These are phyloP conservation scores for Thumatha senex DNA, from an alignment of 2,888 invertebrate species.

Conservation along the genomic window DNA sequence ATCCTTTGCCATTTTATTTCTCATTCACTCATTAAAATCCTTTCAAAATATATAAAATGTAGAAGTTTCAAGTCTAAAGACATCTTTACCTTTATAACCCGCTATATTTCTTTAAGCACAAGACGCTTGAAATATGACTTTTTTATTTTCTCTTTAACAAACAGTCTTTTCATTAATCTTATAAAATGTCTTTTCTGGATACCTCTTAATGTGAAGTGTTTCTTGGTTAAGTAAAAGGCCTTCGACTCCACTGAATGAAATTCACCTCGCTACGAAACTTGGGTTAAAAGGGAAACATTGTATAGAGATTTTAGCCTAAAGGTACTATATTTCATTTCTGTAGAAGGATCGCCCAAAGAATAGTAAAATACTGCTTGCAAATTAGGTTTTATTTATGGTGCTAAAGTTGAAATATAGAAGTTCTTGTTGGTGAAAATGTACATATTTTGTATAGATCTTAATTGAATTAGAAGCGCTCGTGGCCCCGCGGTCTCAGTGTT, in stretches of 20 bases:
- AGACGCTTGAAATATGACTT: slow-evolving; percentile 31
- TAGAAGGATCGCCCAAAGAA: slow-evolving; percentile 9
- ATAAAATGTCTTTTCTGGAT: slow-evolving; percentile 20
- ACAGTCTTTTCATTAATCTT: slow-evolving; percentile 27
- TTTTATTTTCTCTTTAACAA: slow-evolving; percentile 21
- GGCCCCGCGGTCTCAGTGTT: no score
- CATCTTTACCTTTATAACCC: not conserved
- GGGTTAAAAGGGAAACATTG: slow-evolving; percentile 15
- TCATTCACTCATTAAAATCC: not conserved
- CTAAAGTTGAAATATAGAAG: not conserved
- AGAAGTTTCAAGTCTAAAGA: not conserved
- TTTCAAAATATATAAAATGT: not conserved
- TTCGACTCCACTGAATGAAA: slow-evolving; percentile 24
- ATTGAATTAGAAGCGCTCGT: no score
- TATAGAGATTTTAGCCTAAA: slow-evolving; percentile 8
- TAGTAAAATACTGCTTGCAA: not conserved
- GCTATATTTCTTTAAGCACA: slow-evolving; percentile 9
- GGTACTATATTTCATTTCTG: slow-evolving; percentile 9
- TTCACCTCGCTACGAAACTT: slow-evolving; percentile 10
- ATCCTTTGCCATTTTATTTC: no score
- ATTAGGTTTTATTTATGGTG: not conserved
- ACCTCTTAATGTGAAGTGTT: slow-evolving; percentile 14
- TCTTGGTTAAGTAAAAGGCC: slow-evolving; percentile 16
- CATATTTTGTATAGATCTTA: not conserved
- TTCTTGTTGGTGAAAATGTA: not conserved